phyloP scores from a whole-genome alignment of 2,888 invertebrate genomes.

The Coelopa pilipes region DNA sequence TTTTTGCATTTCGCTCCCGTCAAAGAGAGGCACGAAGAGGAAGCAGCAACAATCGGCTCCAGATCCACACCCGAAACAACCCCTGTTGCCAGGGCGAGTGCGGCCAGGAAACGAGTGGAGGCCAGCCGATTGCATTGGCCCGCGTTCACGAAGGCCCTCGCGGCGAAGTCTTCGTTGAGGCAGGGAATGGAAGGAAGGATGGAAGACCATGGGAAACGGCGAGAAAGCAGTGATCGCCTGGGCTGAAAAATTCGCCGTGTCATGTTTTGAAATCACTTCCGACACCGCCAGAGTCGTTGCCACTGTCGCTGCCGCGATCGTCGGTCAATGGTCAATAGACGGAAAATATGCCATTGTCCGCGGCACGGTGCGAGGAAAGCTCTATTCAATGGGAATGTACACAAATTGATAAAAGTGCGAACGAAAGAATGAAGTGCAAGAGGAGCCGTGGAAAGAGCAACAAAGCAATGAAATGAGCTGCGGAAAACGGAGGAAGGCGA shows the following conservation, averaged over 20 bases:
- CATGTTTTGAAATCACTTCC: constrained; percentile 17
- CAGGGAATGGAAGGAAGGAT: background rate
- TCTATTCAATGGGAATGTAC: background rate
- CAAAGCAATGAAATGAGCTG: too few species aligned
- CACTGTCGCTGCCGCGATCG: background rate
- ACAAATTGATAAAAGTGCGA: constrained; percentile 7
- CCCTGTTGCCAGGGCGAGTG: constrained; percentile 31
- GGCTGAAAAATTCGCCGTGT: constrained; percentile 18
- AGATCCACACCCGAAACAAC: constrained; percentile 32
- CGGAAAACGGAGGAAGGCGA: too few species aligned
- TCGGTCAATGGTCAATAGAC: background rate
- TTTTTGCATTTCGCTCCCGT: constrained; percentile 12
- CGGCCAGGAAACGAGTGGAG: background rate
- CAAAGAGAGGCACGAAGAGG: background rate
- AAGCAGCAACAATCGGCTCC: background rate
- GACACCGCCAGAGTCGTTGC: background rate
- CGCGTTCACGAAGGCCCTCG: too few species aligned
- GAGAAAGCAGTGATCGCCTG: background rate
- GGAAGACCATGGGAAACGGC: background rate
- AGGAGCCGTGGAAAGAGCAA: too few species aligned
- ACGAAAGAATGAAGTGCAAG: too few species aligned
- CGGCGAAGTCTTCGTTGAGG: background rate
- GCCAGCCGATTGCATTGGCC: constrained; percentile 6
- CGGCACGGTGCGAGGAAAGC: background rate
- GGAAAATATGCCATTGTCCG: background rate